A percentile compares a stretch with the other conserved stretches of the same genome.
Evolutionary conservation across 2,888 invertebrate species (phyloP).

Genomic region (Drosophila helvetica): DNA sequence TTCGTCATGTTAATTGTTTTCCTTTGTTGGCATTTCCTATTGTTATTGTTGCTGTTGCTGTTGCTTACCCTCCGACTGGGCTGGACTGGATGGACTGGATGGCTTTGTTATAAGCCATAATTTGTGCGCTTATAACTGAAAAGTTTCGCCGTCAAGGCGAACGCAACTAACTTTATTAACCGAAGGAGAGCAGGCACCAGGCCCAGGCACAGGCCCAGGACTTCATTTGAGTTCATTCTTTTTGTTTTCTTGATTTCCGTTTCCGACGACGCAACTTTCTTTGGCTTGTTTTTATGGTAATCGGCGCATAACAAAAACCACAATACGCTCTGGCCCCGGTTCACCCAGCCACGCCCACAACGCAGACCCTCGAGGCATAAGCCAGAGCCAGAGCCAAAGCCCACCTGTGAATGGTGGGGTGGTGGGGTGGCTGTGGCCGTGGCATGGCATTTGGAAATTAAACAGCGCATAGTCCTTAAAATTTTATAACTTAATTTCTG

Average conservation of each 20-base stretch:
- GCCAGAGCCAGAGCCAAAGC: slow-evolving; percentile 12
- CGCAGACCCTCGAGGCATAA: background rate
- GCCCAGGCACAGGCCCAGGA: slow-evolving; percentile 33
- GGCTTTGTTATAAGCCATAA: slow-evolving; percentile 65
- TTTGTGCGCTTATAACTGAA: slow-evolving; percentile 71
- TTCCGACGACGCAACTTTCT: slow-evolving; percentile 60
- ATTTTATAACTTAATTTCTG: slow-evolving; percentile 78
- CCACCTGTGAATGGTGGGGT: slow-evolving; percentile 57
- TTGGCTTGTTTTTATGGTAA: slow-evolving; percentile 72
- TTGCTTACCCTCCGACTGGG: slow-evolving; percentile 6
- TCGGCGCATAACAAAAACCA: slow-evolving; percentile 58
- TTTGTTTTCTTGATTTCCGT: slow-evolving; percentile 78
- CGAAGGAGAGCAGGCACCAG: slow-evolving; percentile 48
- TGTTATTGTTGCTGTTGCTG: slow-evolving; percentile 25
- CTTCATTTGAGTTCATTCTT: slow-evolving; percentile 75
- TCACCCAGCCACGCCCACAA: slow-evolving; percentile 51
- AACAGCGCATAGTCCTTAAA: slow-evolving; percentile 75
- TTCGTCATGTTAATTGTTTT: slow-evolving; percentile 80
- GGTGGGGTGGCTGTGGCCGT: slow-evolving; percentile 13
- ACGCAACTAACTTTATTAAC: slow-evolving; percentile 77
- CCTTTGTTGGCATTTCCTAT: slow-evolving; percentile 54
- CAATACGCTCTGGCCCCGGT: slow-evolving; percentile 12
- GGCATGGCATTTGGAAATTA: slow-evolving; percentile 76
- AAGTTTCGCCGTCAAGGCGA: slow-evolving; percentile 53
- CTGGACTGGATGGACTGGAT: slow-evolving; percentile 16